Evolutionary conservation across 2,113 vertebrate genomes (phyloP).

Genomic region (human): GRCh38 chr12:46202001-46202500

Average conservation of each 20-base stretch:
- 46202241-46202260: neutral
- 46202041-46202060: too few relatives aligned
- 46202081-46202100: too few relatives aligned
- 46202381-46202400: neutral
- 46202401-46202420: neutral
- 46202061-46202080: too few relatives aligned
- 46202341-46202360: neutral
- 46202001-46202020: too few relatives aligned
- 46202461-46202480: neutral
- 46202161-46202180: too few relatives aligned
- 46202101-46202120: too few relatives aligned
- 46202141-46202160: too few relatives aligned
- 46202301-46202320: neutral
- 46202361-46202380: constrained; percentile 13
- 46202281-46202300: neutral
- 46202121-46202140: too few relatives aligned
- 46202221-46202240: neutral
- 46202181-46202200: too few relatives aligned
- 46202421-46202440: neutral
- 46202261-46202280: neutral
- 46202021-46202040: too few relatives aligned
- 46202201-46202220: too few relatives aligned
- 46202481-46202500: neutral
- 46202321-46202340: constrained; percentile 18
- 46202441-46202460: neutral